A percentile compares a stretch with the other conserved stretches of the same genome.
Conservation (phyloP, 2,797 vertebrate species). For the Spinibarbus caldwelli region DNA sequence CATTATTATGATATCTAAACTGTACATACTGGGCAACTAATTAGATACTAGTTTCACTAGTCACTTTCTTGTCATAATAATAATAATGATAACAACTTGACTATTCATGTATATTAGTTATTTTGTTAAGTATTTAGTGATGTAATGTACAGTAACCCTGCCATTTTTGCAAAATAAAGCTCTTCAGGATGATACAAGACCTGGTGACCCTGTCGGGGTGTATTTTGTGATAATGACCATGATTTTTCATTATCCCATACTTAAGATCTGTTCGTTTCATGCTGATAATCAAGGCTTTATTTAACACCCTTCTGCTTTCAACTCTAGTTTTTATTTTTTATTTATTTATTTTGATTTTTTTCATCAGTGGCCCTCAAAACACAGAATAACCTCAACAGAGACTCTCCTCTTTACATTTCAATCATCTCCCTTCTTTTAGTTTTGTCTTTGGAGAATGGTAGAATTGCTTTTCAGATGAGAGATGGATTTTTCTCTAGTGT, state of each 20-base stretch:
- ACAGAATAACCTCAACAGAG: slow-evolving; percentile 29
- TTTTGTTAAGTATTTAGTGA: not conserved
- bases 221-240: not conserved
- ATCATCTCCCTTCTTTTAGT: slow-evolving; percentile 8
- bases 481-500: slow-evolving; percentile 35
- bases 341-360: too few species aligned
- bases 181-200: too few species aligned
- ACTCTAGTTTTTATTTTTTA: not conserved
- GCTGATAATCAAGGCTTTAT: not conserved
- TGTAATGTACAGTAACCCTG: not conserved
- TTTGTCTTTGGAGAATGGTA: slow-evolving; percentile 14
- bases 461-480: slow-evolving; percentile 47
- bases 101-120: not conserved
- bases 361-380: slow-evolving; percentile 10
- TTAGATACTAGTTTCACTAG: not conserved
- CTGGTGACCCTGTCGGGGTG: not conserved
- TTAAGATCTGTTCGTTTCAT: slow-evolving; percentile 4
- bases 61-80: not conserved
- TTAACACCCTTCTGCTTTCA: not conserved
- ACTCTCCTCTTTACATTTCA: slow-evolving; percentile 25
- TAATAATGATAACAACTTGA: not conserved
- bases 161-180: not conserved
- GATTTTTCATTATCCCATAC: not conserved
- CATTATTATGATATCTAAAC: not conserved
- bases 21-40: not conserved